Conservation (phyloP, 2,113 vertebrate species). For the Calidris pygmaea region DNA sequence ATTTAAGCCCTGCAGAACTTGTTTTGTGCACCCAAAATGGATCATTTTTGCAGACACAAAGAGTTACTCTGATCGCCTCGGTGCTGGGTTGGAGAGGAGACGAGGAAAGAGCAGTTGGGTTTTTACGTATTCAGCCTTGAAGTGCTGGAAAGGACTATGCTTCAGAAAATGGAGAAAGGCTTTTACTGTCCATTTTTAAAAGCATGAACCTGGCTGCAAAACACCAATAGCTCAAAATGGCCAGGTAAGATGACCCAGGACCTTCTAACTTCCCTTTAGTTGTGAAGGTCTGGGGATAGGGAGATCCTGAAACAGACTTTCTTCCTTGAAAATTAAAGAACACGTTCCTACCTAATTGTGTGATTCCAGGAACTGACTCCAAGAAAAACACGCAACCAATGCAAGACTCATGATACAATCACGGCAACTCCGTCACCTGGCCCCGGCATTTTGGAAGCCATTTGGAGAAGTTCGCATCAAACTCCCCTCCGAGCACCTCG, state of each 20-base stretch:
- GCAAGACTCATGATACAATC: slow-evolving; percentile 54
- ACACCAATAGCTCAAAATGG: not conserved
- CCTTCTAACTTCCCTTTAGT: not conserved
- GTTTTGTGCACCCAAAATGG: not conserved
- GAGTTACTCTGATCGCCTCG: not conserved
- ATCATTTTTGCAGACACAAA: not conserved
- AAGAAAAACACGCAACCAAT: slow-evolving; percentile 2
- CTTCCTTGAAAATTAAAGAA: slow-evolving; percentile 55
- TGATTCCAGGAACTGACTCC: slow-evolving; percentile 68
- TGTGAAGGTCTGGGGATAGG: not conserved
- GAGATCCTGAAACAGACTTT: slow-evolving; percentile 34
- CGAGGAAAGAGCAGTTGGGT: not conserved
- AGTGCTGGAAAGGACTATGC: not conserved
- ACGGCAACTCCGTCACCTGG: not conserved
- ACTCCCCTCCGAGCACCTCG: rapidly evolving
- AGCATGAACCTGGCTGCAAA: not conserved
- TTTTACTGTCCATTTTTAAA: not conserved
- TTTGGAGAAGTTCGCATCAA: not conserved
- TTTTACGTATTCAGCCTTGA: not conserved
- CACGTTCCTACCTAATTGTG: slow-evolving; percentile 50
- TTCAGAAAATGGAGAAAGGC: not conserved
- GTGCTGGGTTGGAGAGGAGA: not conserved
- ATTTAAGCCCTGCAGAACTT: not conserved
- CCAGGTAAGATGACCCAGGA: not conserved
- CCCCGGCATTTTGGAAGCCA: not conserved